Conservation (phyloP, 2,888 invertebrate species). For the Operophtera brumata region DNA sequence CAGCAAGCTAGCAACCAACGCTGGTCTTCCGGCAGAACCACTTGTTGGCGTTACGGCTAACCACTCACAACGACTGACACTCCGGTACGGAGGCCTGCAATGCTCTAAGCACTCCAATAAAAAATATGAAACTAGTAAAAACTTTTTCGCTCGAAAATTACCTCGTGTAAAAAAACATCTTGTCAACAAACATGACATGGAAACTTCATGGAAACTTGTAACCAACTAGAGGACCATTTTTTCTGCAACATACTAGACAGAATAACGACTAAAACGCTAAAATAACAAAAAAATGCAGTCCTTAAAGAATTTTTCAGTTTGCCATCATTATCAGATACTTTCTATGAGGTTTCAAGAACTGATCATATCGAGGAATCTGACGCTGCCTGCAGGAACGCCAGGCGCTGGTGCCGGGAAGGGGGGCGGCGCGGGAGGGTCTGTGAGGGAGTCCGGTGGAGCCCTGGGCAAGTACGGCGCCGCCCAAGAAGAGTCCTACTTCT, state of each 20-base stretch:
- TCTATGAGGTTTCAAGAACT: not conserved
- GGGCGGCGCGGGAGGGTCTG: constrained; percentile 55
- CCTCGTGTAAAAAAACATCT: not conserved
- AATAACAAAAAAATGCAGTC: constrained; percentile 6
- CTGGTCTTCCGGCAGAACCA: no score
- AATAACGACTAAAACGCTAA: not conserved
- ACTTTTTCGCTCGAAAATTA: not conserved
- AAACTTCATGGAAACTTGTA: no score
- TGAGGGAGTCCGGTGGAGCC: constrained; percentile 57
- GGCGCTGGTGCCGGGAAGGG: constrained; percentile 61
- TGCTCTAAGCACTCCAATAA: no score
- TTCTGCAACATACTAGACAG: no score
- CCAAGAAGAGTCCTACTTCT: constrained; percentile 64
- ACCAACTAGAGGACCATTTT: no score
- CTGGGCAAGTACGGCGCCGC: constrained; percentile 57
- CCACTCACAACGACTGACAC: no score
- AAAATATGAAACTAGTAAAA: no score
- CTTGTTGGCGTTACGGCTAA: no score
- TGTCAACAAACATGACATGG: no score
- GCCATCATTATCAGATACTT: not conserved
- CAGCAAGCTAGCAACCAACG: no score
- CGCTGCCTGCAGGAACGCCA: constrained; percentile 34
- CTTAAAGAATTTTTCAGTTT: not conserved
- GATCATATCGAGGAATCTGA: constrained; percentile 16
- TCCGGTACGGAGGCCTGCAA: no score